These are phyloP conservation scores for Anodontia alba DNA, from an alignment of 2,888 invertebrate species.

Conservation along the genomic window DNA sequence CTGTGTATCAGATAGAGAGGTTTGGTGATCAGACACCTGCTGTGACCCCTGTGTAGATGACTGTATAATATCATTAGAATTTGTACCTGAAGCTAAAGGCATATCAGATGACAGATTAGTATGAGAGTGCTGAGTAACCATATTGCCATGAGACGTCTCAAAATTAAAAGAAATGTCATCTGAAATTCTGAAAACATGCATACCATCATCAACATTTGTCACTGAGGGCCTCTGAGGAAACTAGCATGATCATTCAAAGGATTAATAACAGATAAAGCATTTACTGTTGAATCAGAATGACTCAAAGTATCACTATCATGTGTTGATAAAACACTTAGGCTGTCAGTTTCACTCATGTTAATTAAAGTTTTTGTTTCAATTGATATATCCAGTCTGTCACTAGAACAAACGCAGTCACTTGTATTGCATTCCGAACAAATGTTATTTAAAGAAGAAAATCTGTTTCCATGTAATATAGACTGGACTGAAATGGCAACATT, in stretches of 20 bases:
- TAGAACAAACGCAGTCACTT: neutral
- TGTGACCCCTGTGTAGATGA: neutral
- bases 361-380: neutral
- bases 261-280: neutral
- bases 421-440: neutral
- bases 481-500: neutral
- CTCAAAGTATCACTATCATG: neutral
- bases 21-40: neutral
- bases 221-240: neutral
- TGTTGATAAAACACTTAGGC: neutral
- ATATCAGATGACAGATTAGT: neutral
- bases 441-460: neutral
- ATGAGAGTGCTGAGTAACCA: neutral
- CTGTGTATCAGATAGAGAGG: neutral
- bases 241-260: neutral
- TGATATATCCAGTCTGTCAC: neutral
- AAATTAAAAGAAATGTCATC: neutral
- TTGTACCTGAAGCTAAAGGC: neutral
- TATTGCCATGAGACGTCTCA: neutral
- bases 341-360: neutral
- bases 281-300: neutral
- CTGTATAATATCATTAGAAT: neutral
- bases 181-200: neutral
- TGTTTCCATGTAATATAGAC: neutral
- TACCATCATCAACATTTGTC: neutral